Base-by-base conservation (phyloP, 1,140 invertebrate species). In the Micrasema longulum region DNA sequence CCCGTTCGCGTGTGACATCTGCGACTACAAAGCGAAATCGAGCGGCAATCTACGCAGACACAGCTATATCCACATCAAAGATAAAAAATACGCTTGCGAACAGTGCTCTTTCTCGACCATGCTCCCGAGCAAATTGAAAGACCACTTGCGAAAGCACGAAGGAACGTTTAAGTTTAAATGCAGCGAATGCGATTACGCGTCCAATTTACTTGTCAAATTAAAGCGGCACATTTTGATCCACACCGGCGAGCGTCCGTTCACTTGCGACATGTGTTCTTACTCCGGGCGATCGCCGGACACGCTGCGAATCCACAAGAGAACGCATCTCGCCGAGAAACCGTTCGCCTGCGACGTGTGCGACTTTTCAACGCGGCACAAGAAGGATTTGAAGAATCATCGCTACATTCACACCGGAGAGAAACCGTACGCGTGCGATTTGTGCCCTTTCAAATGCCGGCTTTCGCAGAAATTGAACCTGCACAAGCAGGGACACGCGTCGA, bases 191-290 rank as follows among this genome's bases (percentile, higher is more conserved):
- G 65, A 41, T 22, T 68, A 53, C 14, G 47, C 65, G 1, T 68
- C 48, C 0, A 47, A 65, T 10, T 14, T 48, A 18, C n/a, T 18
- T 2, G 45, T 41, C 5, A 65, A 50, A 11, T 53, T 68, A 52
- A 53, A 68, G 41, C 26, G 48, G n/a, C 65, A 68, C 14, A 36
- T 53, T 20, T 38, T 68, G 7, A 52, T 68, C 22, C 65, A 68
- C 50, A 68, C 50, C 14, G 50, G 50, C 36, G 63, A 50, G 22
- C 16, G 63, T 1, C 65, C 47, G 31, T 68, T 23, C 16, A 38
- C 11, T 18, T 68, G 65, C 23, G 35, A 68, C 2, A 16, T 53
- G n/a, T 68, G 65, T 36, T 0, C 26, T 2, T 68, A 53, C 16
- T 41, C 50, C 18, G 38, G 65, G 2, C 26, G 35, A 35, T 23